Evolutionary conservation across 2,113 vertebrate species (phyloP), one percentile per base, ranked within the genome.

Genomic region (Martes martes): DNA sequence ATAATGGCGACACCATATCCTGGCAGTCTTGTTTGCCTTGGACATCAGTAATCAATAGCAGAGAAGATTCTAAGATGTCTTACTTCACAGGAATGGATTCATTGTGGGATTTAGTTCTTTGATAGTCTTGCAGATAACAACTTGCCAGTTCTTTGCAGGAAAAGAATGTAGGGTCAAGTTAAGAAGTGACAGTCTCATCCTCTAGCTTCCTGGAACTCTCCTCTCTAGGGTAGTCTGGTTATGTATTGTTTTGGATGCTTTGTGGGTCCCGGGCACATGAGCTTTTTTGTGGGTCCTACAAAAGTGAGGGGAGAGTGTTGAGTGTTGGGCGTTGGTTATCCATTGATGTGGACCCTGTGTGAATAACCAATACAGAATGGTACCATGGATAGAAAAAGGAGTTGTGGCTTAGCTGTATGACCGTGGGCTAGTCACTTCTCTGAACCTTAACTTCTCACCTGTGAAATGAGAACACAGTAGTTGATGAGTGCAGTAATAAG

Each of bases 1-100:
- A 91, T 97, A 71, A 85, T 83, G 84, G 93, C 24, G 81, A 87
- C 71, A 52, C 95, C 36, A 21, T 94, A 67, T 95, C 47, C 84
- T 96, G 96, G 87, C 97, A 85, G 91, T 92, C 90, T 87, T 94
- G 92, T 55, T 42, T 81, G 61, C 80, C 80, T 95, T 65, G 78
- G 86, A 93, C 88, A 76, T 96, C 84, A 93, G 2, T 96, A 95
- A 97, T 97, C 95, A 92, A 94, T 96, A 94, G 59, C 39, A 90
- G 95, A 90, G 94, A 80, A 95, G 69, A 63, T 95, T 97, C 83
- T 97, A 36, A 84, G 94, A 92, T 85, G 84, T 79, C 95, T 92
- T 81, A 31, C 67, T 96, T 95, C 94, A 96, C 92, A 88, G 88
- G 94, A 47, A 76, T 81, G 79, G 74, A 91, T 85, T 93, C n/a